Base-by-base conservation (phyloP, 2,113 vertebrate species). In the Mystacornis crossleyi region DNA sequence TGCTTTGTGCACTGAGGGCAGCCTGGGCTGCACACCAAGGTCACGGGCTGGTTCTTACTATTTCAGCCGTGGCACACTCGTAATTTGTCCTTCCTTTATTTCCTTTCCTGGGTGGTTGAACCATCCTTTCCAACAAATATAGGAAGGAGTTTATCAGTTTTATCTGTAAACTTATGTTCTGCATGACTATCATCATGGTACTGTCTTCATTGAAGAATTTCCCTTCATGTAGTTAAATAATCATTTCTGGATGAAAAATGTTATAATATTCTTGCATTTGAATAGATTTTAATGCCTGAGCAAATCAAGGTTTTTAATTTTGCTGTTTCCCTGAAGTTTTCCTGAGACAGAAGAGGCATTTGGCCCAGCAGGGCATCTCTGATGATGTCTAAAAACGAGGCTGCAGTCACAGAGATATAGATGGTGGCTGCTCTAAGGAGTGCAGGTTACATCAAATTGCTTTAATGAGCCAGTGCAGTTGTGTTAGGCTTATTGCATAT, bases 391-490 rank as follows among this genome's bases (percentile, higher is more conserved):
- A 69, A 19, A 89, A 92, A 90, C 81, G 86, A 61, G 72, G 72
- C 75, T 72, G 48, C 75, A n/a, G 73, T 86, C 71, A 4, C 20
- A 84, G 86, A 36, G 66, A 61, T 81, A 28, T 47, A 17, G 91
- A 94, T 89, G 93, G 81, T 61, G 47, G 65, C 82, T 50, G 74
- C 60, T 82, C 58, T 94, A 84, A 93, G 38, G 70, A 96, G 84
- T 14, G 42, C 82, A 78, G 80, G 77, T 90, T 92, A 72, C 87
- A 86, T 88, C 67, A 42, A 70, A 95, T 93, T 83, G 65, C 65
- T 82, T 69, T 94, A 96, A 90, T 95, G 95, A 97, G 88, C 55
- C 92, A 51, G 38, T 70, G 78, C 60, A 53, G 72, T 87, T 93
- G 72, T 72, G 60, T 79, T 88, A 60, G 89, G 61, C 89, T 81